Evolutionary conservation across 2,797 vertebrate genomes (phyloP), one percentile per base, ranked within the genome.

Genomic region (Enteromius afrohamiltoni): DNA sequence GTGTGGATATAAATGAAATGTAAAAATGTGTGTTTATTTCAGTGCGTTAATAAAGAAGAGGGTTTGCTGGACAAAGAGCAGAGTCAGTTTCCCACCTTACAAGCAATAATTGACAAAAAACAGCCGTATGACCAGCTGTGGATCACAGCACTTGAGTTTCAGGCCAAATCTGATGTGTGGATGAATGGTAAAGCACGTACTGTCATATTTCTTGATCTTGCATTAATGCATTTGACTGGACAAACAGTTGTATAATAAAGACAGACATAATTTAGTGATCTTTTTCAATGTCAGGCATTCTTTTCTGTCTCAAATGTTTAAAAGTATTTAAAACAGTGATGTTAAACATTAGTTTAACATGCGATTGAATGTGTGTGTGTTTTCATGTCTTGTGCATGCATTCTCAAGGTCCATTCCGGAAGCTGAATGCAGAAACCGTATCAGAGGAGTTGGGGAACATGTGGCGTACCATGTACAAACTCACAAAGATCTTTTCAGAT

Each of bases 1-100:
- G 23, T 16, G 60, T 17, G 6, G 5, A 62, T 53, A 58, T 19
- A 1, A 42, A 8, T 71, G 1, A 23, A 55, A 55, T 53, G 17
- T 37, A 17, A 75, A 58, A 23, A 76, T 84, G 29, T 86, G 40
- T 81, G 40, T 51, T 68, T 83, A 69, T 83, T 77, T 69, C 90
- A 98, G 98, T 86, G 89, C 68, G 97, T 98, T 90, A 97, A 97
- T 91, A 96, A 93, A 84, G 96, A 98, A 88, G 94, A 98, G 87
- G 90, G 93, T 40, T 92, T 99, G 64, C 89, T 99, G 77, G 96
- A 95, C 71, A 93, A 40, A 58, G 95, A 96, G 3, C 95, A 94
- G 90, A 97, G 90, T 40, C 85, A 94, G 0, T 97, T 97, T 90
- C 96, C 96, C 82, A 85, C 95, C 7, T 87, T 98, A 79, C 96